Conservation (phyloP, 2,113 vertebrate genomes). For the Pelecanus crispus region DNA sequence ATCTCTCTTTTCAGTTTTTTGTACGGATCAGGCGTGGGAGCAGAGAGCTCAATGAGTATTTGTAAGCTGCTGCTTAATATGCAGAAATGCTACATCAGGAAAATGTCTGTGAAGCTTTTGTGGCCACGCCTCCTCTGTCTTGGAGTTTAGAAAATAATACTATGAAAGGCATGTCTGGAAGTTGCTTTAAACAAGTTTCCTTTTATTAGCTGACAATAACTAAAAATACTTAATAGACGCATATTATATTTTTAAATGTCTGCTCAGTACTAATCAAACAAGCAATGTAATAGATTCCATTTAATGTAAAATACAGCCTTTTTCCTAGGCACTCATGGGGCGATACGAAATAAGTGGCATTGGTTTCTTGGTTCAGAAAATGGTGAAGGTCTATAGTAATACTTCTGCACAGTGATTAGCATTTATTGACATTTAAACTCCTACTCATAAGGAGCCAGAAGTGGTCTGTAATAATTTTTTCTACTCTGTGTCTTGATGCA, state of each 20-base stretch:
- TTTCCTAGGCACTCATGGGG: neutral
- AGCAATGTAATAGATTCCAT: neutral
- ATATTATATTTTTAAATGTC: neutral
- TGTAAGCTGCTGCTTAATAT: conserved; percentile 86
- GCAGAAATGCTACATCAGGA: conserved; percentile 77
- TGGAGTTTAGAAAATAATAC: conserved; percentile 53
- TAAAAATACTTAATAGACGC: neutral
- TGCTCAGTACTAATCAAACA: neutral
- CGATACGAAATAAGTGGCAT: neutral
- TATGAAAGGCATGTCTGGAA: conserved; percentile 30
- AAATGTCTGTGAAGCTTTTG: conserved; percentile 59
- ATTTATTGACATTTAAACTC: neutral
- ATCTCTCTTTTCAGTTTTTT: conserved; percentile 71
- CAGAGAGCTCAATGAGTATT: conserved; percentile 76
- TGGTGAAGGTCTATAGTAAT: neutral
- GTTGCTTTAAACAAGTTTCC: neutral
- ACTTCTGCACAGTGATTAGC: neutral
- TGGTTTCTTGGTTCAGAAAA: neutral
- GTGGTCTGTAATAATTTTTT: neutral
- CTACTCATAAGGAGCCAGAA: neutral
- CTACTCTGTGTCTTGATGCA: neutral
- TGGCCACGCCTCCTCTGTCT: conserved; percentile 56
- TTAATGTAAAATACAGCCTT: neutral
- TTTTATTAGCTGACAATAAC: neutral
- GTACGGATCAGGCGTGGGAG: conserved; percentile 74